phyloP scores from a whole-genome alignment of 2,113 vertebrate genomes.

The Pampusana beccarii region DNA sequence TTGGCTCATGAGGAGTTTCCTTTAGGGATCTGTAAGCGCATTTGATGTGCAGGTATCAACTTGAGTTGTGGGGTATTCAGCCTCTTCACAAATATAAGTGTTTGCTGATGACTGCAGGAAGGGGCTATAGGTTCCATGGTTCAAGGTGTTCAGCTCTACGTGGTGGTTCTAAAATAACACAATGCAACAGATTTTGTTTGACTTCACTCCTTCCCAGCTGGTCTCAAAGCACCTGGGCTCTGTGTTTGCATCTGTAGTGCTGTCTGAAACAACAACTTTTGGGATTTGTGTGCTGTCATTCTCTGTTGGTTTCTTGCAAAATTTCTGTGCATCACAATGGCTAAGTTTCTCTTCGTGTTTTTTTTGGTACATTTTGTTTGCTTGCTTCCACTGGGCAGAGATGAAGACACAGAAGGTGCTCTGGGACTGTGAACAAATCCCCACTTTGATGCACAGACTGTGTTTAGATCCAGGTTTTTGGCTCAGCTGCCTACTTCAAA shows the following conservation, averaged over 20 bases:
- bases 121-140: neutral
- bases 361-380: neutral
- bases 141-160: neutral
- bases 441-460: neutral
- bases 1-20: neutral
- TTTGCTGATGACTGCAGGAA: neutral
- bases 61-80: neutral
- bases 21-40: neutral
- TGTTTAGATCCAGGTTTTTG: neutral
- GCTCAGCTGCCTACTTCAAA: neutral
- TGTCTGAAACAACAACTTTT: neutral
- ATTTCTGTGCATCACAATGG: neutral
- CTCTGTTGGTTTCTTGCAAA: neutral
- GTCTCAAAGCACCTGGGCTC: slow-evolving; percentile 41
- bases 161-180: neutral
- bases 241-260: neutral
- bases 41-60: neutral
- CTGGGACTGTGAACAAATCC: neutral
- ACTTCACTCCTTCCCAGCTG: neutral
- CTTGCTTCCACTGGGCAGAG: neutral
- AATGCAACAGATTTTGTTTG: neutral
- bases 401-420: neutral
- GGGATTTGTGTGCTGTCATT: slow-evolving; percentile 31
- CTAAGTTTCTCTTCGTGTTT: neutral
- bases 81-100: neutral